Evolutionary conservation across 2,888 invertebrate species (phyloP).

Genomic region (Julus scanicus): DNA sequence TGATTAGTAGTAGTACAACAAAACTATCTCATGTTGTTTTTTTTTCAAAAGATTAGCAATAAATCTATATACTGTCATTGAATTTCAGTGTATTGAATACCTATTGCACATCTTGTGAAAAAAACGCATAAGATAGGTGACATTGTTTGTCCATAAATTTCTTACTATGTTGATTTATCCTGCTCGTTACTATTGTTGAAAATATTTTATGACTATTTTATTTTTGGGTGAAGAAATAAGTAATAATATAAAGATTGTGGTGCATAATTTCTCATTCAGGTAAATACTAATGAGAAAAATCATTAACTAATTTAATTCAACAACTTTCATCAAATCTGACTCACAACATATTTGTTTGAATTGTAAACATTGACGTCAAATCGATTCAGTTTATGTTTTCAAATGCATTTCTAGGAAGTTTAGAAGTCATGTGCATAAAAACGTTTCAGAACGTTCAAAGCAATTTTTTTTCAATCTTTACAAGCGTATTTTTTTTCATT

Average conservation of each 20-base stretch:
- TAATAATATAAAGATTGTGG: neutral
- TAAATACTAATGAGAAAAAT: too few species aligned
- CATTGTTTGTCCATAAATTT: neutral
- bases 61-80: too few species aligned
- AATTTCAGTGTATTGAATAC: neutral
- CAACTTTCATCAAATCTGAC: too few species aligned
- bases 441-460: too few species aligned
- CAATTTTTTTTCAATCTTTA: too few species aligned
- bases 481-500: too few species aligned
- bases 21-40: neutral
- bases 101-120: neutral
- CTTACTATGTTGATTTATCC: neutral
- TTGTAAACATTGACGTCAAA: too few species aligned
- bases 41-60: neutral
- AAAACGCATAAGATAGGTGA: neutral
- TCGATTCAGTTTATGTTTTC: too few species aligned
- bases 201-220: conserved; percentile 27
- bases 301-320: too few species aligned
- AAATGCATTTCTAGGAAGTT: too few species aligned
- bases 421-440: too few species aligned
- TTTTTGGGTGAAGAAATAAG: neutral
- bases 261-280: neutral
- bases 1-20: neutral
- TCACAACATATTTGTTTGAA: too few species aligned
- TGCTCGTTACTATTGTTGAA: conserved; percentile 22